These are phyloP conservation scores for Propsilocerus akamusi DNA, from an alignment of 1,140 invertebrate genomes.

Conservation along the genomic window DNA sequence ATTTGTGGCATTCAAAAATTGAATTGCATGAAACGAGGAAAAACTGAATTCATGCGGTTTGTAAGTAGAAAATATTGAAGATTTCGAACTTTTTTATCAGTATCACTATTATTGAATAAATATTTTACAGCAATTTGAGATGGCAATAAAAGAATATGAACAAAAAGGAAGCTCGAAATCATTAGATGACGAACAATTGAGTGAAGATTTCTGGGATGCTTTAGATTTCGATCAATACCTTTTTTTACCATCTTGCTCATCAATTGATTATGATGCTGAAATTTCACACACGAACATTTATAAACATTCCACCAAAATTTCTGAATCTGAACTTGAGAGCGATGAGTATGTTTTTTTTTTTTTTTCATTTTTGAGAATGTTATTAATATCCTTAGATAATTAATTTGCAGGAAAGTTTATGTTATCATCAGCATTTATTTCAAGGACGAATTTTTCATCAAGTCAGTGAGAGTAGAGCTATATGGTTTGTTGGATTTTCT, in stretches of 20 bases:
- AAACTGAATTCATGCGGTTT: too few relatives aligned
- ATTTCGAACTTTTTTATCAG: too few relatives aligned
- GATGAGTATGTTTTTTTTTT: not conserved
- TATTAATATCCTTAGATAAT: constrained; percentile 10
- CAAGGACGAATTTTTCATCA: constrained; percentile 29
- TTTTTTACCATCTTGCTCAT: constrained; percentile 37
- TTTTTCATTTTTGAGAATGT: too few relatives aligned
- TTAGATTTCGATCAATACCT: constrained; percentile 24
- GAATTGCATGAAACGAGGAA: too few relatives aligned
- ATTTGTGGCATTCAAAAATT: too few relatives aligned
- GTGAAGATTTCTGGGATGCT: too few relatives aligned
- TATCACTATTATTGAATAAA: too few relatives aligned
- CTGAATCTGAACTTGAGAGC: not conserved
- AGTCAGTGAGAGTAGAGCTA: constrained; percentile 29
- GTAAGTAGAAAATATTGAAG: too few relatives aligned
- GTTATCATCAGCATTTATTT: constrained; percentile 32
- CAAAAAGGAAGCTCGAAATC: constrained; percentile 20
- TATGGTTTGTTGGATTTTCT: constrained; percentile 34
- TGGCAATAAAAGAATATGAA: constrained; percentile 24
- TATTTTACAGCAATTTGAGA: too few relatives aligned
- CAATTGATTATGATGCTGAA: constrained; percentile 34
- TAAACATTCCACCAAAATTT: constrained; percentile 7
- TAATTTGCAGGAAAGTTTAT: constrained; percentile 23
- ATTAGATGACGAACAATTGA: constrained; percentile 21
- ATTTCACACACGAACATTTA: constrained; percentile 30